These are phyloP conservation scores for Dreissena polymorpha DNA, from an alignment of 1,140 invertebrate genomes.

Conservation along the genomic window DNA sequence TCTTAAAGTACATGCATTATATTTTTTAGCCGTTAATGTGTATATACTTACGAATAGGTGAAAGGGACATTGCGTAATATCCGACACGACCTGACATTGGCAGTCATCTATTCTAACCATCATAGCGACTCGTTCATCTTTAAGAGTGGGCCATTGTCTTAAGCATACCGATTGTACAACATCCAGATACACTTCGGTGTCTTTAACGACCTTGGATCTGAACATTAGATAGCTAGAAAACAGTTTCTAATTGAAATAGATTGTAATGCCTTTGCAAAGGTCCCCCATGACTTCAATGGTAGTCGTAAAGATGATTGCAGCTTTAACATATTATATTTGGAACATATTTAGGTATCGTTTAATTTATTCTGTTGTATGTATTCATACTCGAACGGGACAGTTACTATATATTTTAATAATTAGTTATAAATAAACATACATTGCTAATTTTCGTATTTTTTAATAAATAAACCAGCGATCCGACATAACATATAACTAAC, in stretches of 20 bases:
- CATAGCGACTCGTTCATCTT: conserved; percentile 87
- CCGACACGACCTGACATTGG: conserved; percentile 95
- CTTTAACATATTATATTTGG: no score
- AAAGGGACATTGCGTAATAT: conserved; percentile 94
- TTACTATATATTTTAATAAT: no score
- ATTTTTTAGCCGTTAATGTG: neutral
- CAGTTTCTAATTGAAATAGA: conserved; percentile 81
- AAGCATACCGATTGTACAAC: conserved; percentile 86
- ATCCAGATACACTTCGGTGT: conserved; percentile 96
- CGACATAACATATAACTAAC: no score
- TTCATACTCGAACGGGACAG: no score
- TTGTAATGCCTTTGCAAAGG: neutral
- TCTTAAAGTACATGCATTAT: no score
- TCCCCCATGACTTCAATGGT: no score
- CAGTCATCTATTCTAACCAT: conserved; percentile 89
- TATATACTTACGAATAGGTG: conserved; percentile 82
- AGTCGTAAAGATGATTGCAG: no score
- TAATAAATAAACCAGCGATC: no score
- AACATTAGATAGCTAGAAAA: conserved; percentile 63
- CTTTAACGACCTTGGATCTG: conserved; percentile 81
- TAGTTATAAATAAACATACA: no score
- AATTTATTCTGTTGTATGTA: no score
- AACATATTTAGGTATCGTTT: no score
- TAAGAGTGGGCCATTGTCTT: conserved; percentile 95
- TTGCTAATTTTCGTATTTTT: no score